Base-by-base conservation (phyloP, 2,888 invertebrate species). In the Tetropium fuscum region DNA sequence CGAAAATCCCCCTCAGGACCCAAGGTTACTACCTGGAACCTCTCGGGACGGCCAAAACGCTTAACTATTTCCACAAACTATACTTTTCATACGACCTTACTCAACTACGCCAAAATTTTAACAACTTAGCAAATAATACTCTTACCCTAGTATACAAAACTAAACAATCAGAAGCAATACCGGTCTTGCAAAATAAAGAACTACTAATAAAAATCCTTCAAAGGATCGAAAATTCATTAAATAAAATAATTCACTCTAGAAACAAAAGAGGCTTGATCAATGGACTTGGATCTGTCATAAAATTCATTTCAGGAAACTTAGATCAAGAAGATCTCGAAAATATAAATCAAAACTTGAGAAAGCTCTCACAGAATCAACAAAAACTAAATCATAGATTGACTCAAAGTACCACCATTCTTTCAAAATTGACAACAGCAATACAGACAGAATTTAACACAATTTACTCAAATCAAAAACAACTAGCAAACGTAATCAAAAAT, bases 1-100 rank as follows among this genome's bases (percentile, higher is more conserved):
- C 11, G 25, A 43, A 10, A 43, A n/a, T 13, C 10, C 43, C 43
- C 4, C 43, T 43, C 43, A 43, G 11, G 43, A 43, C 43, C 10
- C 43, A 43, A 43, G 43, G 43, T 7, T 22, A 20, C 6, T 20
- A 43, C 43, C 43, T 10, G 43, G 43, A 43, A 43, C 43, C 43
- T 20, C 43, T 43, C n/a, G 43, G 43, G 22, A 43, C 18, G 25
- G 40, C 43, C 22, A 43, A 22, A 20, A 43, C 43, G 8, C 40
- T 18, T 40, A 18, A 40, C 10, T 40, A 13, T n/a, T 40, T 15
- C 19, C 40, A 40, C 19, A 40, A 16, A 1, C 19, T 40, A 40
- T 40, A 40, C n/a, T 40, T 40, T 36, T 40, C 40, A 40, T 40
- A 40, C 19, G 10, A 40, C 16, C 40, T 40, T 10, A 16, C 19